Percentiles rank a stretch among this genome's conserved stretches.
Evolutionary conservation across 2,888 invertebrate genomes (phyloP).

Genomic region (Oscheius sp.): DNA sequence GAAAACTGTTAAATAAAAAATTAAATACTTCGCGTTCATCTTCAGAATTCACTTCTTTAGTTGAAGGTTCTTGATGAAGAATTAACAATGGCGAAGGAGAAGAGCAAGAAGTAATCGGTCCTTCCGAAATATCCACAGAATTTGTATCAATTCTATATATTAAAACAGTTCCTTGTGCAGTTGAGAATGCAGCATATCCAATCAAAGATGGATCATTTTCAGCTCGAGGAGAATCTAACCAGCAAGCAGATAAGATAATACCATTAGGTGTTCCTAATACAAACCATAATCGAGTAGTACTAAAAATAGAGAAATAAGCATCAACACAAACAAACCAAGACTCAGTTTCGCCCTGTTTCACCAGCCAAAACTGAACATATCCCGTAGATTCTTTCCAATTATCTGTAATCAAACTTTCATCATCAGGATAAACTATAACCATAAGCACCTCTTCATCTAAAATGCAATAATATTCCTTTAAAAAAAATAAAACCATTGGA

Average conservation of each 20-base stretch:
- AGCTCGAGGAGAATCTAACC: slow-evolving; percentile 34
- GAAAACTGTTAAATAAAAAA: neutral
- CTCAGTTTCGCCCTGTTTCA: neutral
- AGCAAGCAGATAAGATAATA: slow-evolving; percentile 32
- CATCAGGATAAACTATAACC: slow-evolving; percentile 4
- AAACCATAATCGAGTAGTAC: slow-evolving; percentile 18
- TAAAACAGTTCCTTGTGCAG: slow-evolving; percentile 37
- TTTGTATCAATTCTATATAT: slow-evolving; percentile 35
- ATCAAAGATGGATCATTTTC: slow-evolving; percentile 28
- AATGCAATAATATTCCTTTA: neutral
- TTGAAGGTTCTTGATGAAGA: slow-evolving; percentile 3
- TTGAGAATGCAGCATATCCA: slow-evolving; percentile 42
- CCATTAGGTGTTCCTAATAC: slow-evolving; percentile 19
- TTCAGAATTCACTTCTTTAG: neutral
- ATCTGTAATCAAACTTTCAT: neutral
- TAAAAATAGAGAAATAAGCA: neutral
- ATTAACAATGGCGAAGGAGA: neutral
- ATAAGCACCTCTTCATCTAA: slow-evolving; percentile 30
- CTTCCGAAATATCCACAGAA: neutral
- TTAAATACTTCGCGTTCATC: neutral
- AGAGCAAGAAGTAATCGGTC: neutral
- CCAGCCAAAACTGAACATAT: slow-evolving; percentile 15
- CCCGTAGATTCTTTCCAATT: neutral
- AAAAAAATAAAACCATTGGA: neutral
- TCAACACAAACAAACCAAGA: neutral